Percentiles rank a stretch among this genome's conserved stretches.
Evolutionary conservation across 37 sponge, comb jelly and placozoan genomes (phyloP).

Genomic region (Cladorhizidae sp.): DNA sequence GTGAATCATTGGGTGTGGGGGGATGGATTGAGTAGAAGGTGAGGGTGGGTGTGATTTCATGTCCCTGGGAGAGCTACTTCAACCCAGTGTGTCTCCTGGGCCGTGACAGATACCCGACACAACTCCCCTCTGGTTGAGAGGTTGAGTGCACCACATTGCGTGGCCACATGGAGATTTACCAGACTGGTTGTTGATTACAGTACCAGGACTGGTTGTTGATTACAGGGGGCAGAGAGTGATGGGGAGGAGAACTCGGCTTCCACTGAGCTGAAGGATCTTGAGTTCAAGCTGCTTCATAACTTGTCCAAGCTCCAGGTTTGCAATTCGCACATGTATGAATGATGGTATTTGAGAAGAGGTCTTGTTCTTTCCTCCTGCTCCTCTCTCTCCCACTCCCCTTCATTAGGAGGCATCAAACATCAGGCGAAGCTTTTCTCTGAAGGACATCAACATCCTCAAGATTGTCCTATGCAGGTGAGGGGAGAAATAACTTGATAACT

Average conservation of each 20-base stretch:
- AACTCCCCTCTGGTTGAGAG: no score
- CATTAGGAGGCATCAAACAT: slow-evolving; percentile 57
- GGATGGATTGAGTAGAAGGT: background rate
- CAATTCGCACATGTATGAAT: background rate
- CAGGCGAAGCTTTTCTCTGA: slow-evolving; percentile 48
- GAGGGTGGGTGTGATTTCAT: no score
- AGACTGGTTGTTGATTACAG: no score
- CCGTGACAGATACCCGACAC: no score
- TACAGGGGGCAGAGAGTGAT: slow-evolving; percentile 72
- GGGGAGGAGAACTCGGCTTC: slow-evolving; percentile 43
- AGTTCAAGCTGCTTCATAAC: slow-evolving; percentile 86
- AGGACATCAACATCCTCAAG: slow-evolving; percentile 73
- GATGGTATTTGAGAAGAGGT: background rate
- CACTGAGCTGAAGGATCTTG: slow-evolving; percentile 73
- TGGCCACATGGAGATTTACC: no score
- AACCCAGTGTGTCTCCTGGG: no score
- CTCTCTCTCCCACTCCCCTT: background rate
- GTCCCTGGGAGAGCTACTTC: no score
- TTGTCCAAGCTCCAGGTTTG: slow-evolving; percentile 71
- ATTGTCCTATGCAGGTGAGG: slow-evolving; percentile 69
- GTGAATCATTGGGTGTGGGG: background rate
- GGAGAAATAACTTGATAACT: background rate
- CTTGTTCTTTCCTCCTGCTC: background rate
- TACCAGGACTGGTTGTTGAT: background rate
- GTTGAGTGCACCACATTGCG: no score